Base-by-base conservation (phyloP, 2,113 vertebrate genomes). In the Albula glossodonta region DNA sequence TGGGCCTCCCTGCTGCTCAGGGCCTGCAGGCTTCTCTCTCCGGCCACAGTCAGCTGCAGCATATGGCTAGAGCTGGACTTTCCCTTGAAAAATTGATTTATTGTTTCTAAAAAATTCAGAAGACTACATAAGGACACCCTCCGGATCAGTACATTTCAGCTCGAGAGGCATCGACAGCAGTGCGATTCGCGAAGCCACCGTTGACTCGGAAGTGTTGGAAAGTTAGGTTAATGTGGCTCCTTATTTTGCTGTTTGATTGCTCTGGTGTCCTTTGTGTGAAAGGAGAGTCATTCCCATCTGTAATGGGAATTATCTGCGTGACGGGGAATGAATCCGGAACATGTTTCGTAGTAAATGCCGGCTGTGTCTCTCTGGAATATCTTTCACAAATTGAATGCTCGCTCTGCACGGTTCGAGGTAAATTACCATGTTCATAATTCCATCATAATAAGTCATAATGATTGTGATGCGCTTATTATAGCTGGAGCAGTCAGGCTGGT, bases 21-120 rank as follows among this genome's bases (percentile, higher is more conserved):
- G 7, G 17, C 60, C 81, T 83, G 17, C 56, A 83, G 81, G 53
- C 60, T 6, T 12, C 31, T 83, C 81, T 82, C 51, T 57, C 48
- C 52, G 80, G 80, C 80, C 19, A 52, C 51, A 48, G 17, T 17
- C 63, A 70, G 13, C 19, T 7, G 22, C 19, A 19, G 8, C 63
- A 70, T 70, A 70, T 70, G 63, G 63, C 4, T 22, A 17, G 63
- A 70, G 17, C 22, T 17, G 48, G 15, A 12, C n/a, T 56, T 53
- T 25, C 52, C 48, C n/a, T 82, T 53, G 81, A 53, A 31, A 57
- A 15, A 82, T 83, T 83, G 41, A 83, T 66, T 49, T 9, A 22
- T 66, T 11, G 57, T 41, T 41, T 41, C 5, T 83, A 25, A 49
- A 63, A 83, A 83, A 83, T 83, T 83, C 57, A 83, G 82, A n/a